Evolutionary conservation across 2,888 invertebrate genomes (phyloP), one percentile per base, ranked within the genome.

Genomic region (Cistogaster globosa): DNA sequence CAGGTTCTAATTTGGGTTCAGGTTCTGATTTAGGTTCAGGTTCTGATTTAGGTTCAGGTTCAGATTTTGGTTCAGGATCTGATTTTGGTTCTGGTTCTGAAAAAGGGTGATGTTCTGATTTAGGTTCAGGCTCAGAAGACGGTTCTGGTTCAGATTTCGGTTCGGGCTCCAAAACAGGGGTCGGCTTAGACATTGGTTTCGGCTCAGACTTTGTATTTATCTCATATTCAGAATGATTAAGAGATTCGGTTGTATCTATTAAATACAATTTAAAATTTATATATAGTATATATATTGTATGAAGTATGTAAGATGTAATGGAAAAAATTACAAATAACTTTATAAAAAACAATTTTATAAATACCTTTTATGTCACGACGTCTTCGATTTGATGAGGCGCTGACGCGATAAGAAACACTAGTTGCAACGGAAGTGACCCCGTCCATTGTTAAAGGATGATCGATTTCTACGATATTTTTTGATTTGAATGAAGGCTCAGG

Each of bases 381-480:
- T 20, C 80, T 88, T 8, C 92, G 90, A 45, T 93, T 93, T 81
- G 90, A 82, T 85, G 93, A 94, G 20, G 94, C 94, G 89, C 96
- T 96, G 85, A 97, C 96, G 91, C 95, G 94, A 91, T 95, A 97
- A 0, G 96, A 96, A 4, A 97, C 95, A 89, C 96, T 96, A 0
- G 96, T 97, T 89, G 96, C 96, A 14, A 96, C 96, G 0, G 91
- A 91, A 0, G 95, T 95, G 36, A 96, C 95, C 55, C 95, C 96
- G 75, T 94, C 93, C 32, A 94, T 94, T 16, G 87, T 86, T 12
- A 93, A 91, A 53, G 93, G 93, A 83, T 93, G 93, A 48, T 93
- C 93, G 84, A 93, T 93, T 18, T 93, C 90, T 0, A 94, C 94
- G 0, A 94, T 94, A 62, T 94, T 92, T 85, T 95, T 94, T 48